Base-by-base conservation (phyloP, 2,797 vertebrate species). In the Orientallactaga sibirica region DNA sequence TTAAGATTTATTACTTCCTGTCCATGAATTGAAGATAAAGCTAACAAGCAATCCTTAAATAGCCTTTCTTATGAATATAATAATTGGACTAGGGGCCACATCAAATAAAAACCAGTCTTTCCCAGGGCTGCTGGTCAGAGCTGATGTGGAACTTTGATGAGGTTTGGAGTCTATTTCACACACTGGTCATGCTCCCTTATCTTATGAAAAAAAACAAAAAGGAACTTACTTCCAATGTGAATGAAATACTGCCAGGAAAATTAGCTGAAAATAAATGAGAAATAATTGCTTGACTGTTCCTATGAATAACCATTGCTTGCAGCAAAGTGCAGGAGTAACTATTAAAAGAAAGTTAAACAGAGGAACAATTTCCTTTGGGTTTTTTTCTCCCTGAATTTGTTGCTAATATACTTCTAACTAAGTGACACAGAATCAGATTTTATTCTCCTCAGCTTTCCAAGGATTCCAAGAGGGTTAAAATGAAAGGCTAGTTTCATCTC, bases 41-140 rank as follows among this genome's bases (percentile, higher is more conserved):
- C 73, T 91, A 86, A 93, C 33, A 71, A 27, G 33, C n/a, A 87
- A 55, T 61, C 37, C 74, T 94, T 94, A 78, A 66, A 90, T 52
- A 91, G 29, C 11, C 71, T 93, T 86, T 92, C 27, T 94, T 61
- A 29, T 78, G 55, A 84, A 29, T 37, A 76, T 43, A 90, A 81
- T 92, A 81, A 92, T 58, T 91, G 70, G 67, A 71, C 48, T 74
- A 22, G 2, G 75, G 58, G 6, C 66, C 75, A 92, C 83, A 86
- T 85, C 78, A 88, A 70, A 95, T 93, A 88, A 88, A 96, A 94
- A 29, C 70, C 73, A 86, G 55, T 43, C 70, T 92, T 94, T 91
- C 80, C 52, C 48, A 20, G 14, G 20, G 74, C 55, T 90, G 77
- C 55, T 90, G 73, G 81, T 81, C 79, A 58, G 82, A 93, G 94